phyloP scores from a whole-genome alignment of 1,140 invertebrate species.

The Matsumurasca onukii region DNA sequence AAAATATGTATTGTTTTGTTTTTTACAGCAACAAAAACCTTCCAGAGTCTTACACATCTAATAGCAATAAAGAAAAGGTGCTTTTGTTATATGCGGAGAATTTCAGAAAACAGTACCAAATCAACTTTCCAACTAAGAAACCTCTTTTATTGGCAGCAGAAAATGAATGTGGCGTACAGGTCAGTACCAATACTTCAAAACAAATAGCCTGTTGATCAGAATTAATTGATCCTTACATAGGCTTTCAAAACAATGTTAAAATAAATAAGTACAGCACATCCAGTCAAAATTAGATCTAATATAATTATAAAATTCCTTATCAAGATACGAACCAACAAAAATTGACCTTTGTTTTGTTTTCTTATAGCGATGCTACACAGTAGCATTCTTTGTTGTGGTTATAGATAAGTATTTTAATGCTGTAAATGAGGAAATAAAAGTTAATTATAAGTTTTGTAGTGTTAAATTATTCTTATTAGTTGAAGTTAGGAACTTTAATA shows the following conservation, averaged over 20 bases:
- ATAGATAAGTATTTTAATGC: too few species aligned
- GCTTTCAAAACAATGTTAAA: background rate
- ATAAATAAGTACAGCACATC: too few species aligned
- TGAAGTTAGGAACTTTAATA: too few species aligned
- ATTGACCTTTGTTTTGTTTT: background rate
- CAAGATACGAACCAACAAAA: background rate
- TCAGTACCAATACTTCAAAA: constrained; percentile 44
- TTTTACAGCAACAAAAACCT: constrained; percentile 35
- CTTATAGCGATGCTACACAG: too few species aligned
- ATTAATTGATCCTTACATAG: background rate
- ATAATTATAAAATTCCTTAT: background rate
- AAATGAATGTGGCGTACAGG: constrained; percentile 80
- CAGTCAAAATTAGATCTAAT: background rate
- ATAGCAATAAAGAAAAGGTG: constrained; percentile 75
- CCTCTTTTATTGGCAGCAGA: constrained; percentile 72
- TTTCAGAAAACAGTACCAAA: constrained; percentile 75
- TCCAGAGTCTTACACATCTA: constrained; percentile 39
- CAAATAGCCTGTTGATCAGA: background rate
- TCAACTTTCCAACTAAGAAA: constrained; percentile 64
- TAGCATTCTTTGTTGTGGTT: too few species aligned
- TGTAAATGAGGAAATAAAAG: too few species aligned
- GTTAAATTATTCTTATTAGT: too few species aligned
- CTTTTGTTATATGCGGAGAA: constrained; percentile 77
- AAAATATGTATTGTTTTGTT: background rate
- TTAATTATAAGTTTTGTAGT: too few species aligned